Percentiles rank a stretch among this genome's conserved stretches.
These are phyloP conservation scores for Ivindomyrus marchei DNA, from an alignment of 2,113 vertebrate species.

Conservation along the genomic window DNA sequence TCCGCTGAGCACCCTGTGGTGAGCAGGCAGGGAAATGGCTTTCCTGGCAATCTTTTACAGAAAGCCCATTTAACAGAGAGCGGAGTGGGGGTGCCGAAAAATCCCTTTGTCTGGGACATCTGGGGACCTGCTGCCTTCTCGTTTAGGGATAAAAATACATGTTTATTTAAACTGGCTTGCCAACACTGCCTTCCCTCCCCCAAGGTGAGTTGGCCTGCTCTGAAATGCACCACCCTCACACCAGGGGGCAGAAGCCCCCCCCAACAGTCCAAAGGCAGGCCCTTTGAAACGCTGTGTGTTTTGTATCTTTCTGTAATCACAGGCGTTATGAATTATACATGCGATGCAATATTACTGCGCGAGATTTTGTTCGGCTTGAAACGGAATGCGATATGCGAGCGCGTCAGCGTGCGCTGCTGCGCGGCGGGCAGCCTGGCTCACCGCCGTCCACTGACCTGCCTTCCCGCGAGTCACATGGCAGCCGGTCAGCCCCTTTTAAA, in stretches of 20 bases:
- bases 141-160: conserved; percentile 54
- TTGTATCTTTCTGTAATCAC: conserved; percentile 30
- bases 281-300: conserved; percentile 37
- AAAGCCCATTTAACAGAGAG: conserved; percentile 48
- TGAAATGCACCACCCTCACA: conserved; percentile 21
- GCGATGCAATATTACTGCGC: conserved; percentile 57
- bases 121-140: conserved; percentile 56
- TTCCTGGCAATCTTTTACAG: conserved; percentile 38
- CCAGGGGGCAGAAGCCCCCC: not conserved
- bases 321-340: conserved; percentile 54
- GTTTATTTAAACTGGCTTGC: conserved; percentile 51
- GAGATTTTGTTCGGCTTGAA: conserved; percentile 60
- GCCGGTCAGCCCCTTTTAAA: not conserved
- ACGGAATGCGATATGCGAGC: conserved; percentile 57
- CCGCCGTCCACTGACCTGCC: not conserved
- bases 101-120: conserved; percentile 57
- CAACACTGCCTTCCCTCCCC: not conserved
- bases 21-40: conserved; percentile 48
- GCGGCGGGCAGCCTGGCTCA: conserved; percentile 26
- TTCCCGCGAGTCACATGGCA: not conserved
- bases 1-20: conserved; percentile 16
- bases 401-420: conserved; percentile 37
- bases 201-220: conserved; percentile 21
- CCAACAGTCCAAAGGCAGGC: conserved; percentile 29
- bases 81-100: conserved; percentile 47